phyloP scores from a whole-genome alignment of 2,888 invertebrate genomes.

The Tyria jacobaeae region DNA sequence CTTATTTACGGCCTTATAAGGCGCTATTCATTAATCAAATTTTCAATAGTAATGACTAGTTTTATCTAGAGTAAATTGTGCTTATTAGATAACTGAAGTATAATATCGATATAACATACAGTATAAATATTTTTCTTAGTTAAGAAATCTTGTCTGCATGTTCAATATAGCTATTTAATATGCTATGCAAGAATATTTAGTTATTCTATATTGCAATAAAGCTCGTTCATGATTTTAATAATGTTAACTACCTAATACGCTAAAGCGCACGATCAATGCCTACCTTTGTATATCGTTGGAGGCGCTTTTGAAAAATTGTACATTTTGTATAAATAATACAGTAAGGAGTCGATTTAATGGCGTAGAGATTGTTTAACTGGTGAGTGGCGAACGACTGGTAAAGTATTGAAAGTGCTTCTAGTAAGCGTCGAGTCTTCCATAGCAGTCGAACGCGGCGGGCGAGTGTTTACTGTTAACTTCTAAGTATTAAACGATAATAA shows the following conservation, averaged over 20 bases:
- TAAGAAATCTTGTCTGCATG: not conserved
- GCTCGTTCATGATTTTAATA: no score
- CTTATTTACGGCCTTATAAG: not conserved
- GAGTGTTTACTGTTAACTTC: slow-evolving; percentile 78
- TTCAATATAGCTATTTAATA: not conserved
- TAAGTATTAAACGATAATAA: slow-evolving; percentile 86
- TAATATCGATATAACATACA: no score
- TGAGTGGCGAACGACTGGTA: slow-evolving; percentile 81
- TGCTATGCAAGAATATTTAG: not conserved
- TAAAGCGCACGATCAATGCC: not conserved
- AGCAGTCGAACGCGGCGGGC: slow-evolving; percentile 80
- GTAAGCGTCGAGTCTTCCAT: slow-evolving; percentile 86
- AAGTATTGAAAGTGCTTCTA: slow-evolving; percentile 82
- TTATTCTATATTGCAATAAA: no score
- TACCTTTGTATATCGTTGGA: slow-evolving; percentile 50
- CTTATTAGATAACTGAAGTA: not conserved
- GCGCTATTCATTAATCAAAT: not conserved
- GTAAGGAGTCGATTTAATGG: slow-evolving; percentile 81
- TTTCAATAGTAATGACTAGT: not conserved
- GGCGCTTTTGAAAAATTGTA: slow-evolving; percentile 83
- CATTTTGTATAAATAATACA: slow-evolving; percentile 84
- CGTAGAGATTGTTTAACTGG: slow-evolving; percentile 72
- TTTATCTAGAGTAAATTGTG: not conserved
- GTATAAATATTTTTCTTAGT: not conserved
- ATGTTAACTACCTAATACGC: not conserved